Percentiles rank a stretch among this genome's conserved stretches.
Conservation (phyloP, 1,140 invertebrate species). For the Hypothenemus hampei region DNA sequence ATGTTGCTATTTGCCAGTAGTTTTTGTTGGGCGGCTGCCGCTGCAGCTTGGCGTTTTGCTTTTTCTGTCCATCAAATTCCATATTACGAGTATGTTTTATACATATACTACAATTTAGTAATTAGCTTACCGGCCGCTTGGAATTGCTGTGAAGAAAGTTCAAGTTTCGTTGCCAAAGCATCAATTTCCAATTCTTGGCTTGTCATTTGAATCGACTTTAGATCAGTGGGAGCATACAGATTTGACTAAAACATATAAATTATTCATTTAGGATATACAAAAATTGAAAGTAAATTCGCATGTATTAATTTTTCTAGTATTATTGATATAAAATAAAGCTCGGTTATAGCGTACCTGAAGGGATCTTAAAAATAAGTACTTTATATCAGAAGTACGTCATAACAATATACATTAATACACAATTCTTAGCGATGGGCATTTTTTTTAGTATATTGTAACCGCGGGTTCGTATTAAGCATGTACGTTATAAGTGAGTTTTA, state of each 20-base stretch:
- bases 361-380: too few relatives aligned
- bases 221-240: slow-evolving; percentile 29
- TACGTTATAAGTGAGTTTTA: too few relatives aligned
- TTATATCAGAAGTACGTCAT: too few relatives aligned
- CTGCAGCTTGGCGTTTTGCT: slow-evolving; percentile 42
- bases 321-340: too few relatives aligned
- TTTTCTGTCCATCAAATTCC: slow-evolving; percentile 31
- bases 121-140: slow-evolving; percentile 55
- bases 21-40: slow-evolving; percentile 47
- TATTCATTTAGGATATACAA: too few relatives aligned
- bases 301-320: too few relatives aligned
- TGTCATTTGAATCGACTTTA: slow-evolving; percentile 29
- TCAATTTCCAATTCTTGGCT: slow-evolving; percentile 63
- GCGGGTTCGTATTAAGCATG: too few relatives aligned
- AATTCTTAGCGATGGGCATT: too few relatives aligned
- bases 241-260: slow-evolving; percentile 51
- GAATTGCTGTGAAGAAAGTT: slow-evolving; percentile 74
- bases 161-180: slow-evolving; percentile 69
- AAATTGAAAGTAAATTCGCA: too few relatives aligned
- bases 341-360: too few relatives aligned
- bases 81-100: background rate
- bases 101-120: background rate
- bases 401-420: too few relatives aligned
- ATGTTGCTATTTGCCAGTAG: slow-evolving; percentile 45
- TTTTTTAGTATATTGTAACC: too few relatives aligned